These are phyloP conservation scores for Lichenostomus cassidix DNA, from an alignment of 2,113 vertebrate genomes.

Conservation along the genomic window DNA sequence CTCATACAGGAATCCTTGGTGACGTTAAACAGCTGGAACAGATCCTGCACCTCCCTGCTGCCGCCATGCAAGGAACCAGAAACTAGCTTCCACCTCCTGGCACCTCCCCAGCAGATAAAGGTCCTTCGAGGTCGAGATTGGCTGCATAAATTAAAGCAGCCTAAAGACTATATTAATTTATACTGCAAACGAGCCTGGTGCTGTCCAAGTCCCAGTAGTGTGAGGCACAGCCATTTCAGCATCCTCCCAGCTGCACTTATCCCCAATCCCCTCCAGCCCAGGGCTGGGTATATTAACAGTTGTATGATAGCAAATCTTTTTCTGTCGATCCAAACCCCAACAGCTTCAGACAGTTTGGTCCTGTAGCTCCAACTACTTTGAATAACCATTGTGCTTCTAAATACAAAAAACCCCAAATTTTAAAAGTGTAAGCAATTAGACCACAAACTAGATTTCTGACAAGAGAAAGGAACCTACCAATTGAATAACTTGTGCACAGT, in stretches of 20 bases:
- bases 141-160: background rate
- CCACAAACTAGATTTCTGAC: background rate
- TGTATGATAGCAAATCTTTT: background rate
- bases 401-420: background rate
- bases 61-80: background rate
- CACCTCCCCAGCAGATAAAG: slow-evolving; percentile 15
- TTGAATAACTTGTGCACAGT: background rate
- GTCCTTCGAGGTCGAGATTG: background rate
- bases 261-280: background rate
- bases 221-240: background rate
- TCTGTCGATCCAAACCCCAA: background rate
- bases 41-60: background rate
- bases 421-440: background rate
- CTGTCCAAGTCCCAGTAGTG: background rate
- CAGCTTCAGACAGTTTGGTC: background rate
- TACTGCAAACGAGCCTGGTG: background rate
- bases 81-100: background rate
- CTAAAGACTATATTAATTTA: background rate
- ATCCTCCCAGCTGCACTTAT: background rate
- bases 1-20: slow-evolving; percentile 5
- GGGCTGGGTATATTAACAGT: background rate
- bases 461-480: background rate
- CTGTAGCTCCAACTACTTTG: background rate
- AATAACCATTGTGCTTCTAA: background rate
- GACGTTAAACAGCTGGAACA: slow-evolving; percentile 30